Conservation (phyloP, 2,797 vertebrate genomes). For the Heterohyrax brucei region DNA sequence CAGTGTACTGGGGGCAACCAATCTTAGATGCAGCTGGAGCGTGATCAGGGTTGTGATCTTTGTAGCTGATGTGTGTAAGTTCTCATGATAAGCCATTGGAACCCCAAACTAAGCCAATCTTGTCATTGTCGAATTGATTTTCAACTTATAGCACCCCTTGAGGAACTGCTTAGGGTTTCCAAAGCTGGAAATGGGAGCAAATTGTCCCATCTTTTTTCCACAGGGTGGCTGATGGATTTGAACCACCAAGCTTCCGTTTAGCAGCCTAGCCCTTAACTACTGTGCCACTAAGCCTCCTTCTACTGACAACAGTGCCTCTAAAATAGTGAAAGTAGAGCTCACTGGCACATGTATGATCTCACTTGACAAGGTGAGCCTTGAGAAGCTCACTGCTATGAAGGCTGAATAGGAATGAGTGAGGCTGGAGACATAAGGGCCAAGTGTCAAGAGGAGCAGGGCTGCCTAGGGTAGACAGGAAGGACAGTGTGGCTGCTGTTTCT, state of each 20-base stretch:
- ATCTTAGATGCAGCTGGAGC: background rate
- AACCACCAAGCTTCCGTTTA: background rate
- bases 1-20: background rate
- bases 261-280: background rate
- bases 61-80: background rate
- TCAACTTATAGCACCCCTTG: background rate
- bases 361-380: background rate
- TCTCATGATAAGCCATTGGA: background rate
- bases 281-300: background rate
- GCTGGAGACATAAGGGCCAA: background rate
- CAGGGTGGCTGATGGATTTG: background rate
- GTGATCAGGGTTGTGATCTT: background rate
- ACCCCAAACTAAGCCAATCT: background rate
- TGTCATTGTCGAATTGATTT: background rate
- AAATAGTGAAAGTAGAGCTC: background rate
- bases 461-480: background rate
- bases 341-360: background rate
- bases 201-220: background rate
- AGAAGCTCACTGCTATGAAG: background rate
- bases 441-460: background rate
- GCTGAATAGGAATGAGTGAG: background rate
- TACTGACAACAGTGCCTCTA: background rate
- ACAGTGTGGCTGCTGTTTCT: background rate
- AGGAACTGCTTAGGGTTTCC: background rate
- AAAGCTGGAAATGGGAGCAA: background rate